Evolutionary conservation across 2,113 vertebrate genomes (phyloP).

Genomic region (Morone saxatilis): DNA sequence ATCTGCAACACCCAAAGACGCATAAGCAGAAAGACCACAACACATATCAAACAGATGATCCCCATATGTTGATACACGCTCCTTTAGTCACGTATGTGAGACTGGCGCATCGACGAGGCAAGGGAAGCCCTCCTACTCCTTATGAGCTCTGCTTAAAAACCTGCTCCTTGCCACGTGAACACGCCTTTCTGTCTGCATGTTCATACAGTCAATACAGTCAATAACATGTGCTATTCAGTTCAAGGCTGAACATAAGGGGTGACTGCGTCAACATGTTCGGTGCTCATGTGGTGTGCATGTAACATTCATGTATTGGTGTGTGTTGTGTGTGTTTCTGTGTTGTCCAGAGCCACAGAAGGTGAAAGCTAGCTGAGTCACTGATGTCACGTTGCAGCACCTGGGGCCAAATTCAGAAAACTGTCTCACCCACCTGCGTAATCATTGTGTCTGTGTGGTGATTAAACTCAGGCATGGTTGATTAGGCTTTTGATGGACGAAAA

Average conservation of each 20-base stretch:
- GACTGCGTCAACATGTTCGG: constrained; percentile 15
- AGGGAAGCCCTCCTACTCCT: constrained; percentile 66
- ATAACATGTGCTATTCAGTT: not conserved
- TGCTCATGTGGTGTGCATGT: not conserved
- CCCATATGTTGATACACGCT: constrained; percentile 10
- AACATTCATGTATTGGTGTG: not conserved
- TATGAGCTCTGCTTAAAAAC: constrained; percentile 62
- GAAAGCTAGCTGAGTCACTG: constrained; percentile 35
- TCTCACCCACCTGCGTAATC: constrained; percentile 8
- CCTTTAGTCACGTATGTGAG: constrained; percentile 39
- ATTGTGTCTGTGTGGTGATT: constrained; percentile 1
- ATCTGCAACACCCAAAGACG: constrained; percentile 6
- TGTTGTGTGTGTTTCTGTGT: not conserved
- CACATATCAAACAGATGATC: constrained; percentile 35
- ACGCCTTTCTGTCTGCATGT: not conserved
- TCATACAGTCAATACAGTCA: not conserved
- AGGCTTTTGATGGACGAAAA: not conserved
- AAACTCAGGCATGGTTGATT: constrained; percentile 13
- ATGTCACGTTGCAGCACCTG: constrained; percentile 43
- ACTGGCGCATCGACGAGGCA: constrained; percentile 1
- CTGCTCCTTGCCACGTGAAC: constrained; percentile 13
- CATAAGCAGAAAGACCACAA: not conserved
- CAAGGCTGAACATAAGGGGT: constrained; percentile 29
- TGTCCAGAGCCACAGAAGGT: constrained; percentile 30
- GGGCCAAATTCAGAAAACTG: not conserved